Evolutionary conservation across 2,797 vertebrate species (phyloP).

Genomic region (Darevskia mixta): DNA sequence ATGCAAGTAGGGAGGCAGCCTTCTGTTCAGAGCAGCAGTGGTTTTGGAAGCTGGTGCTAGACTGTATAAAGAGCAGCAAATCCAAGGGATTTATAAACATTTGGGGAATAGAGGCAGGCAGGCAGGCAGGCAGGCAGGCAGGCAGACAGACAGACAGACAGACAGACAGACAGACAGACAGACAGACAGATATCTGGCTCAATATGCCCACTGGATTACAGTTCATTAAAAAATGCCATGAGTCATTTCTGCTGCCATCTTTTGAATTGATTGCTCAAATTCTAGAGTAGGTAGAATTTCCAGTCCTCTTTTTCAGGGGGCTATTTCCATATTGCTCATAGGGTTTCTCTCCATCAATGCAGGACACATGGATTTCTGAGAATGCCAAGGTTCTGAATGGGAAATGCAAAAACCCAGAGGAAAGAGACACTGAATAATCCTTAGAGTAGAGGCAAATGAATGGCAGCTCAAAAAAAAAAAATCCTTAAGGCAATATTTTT

Average conservation of each 20-base stretch:
- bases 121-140: no score
- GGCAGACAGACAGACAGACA: neutral
- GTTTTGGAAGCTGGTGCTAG: slow-evolving; percentile 31
- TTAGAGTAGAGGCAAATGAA: neutral
- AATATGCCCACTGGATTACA: slow-evolving; percentile 23
- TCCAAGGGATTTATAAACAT: slow-evolving; percentile 47
- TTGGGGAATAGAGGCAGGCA: slow-evolving; percentile 9
- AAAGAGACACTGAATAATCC: neutral
- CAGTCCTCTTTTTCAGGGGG: neutral
- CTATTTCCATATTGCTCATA: neutral
- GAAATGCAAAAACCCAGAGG: neutral
- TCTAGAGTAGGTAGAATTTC: neutral
- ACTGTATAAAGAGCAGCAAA: slow-evolving; percentile 34
- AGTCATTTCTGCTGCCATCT: neutral
- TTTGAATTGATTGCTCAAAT: neutral
- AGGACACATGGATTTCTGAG: rapidly evolving
- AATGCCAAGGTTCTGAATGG: neutral
- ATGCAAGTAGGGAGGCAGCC: slow-evolving; percentile 30
- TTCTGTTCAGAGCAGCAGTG: slow-evolving; percentile 31
- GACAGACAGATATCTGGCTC: slow-evolving; percentile 26
- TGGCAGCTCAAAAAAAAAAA: neutral
- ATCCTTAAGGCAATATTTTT: neutral
- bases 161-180: no score
- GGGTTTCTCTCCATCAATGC: neutral
- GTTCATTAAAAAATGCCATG: neutral